phyloP scores from a whole-genome alignment of 2,797 vertebrate species.

The Pseudochirops corinnae region DNA sequence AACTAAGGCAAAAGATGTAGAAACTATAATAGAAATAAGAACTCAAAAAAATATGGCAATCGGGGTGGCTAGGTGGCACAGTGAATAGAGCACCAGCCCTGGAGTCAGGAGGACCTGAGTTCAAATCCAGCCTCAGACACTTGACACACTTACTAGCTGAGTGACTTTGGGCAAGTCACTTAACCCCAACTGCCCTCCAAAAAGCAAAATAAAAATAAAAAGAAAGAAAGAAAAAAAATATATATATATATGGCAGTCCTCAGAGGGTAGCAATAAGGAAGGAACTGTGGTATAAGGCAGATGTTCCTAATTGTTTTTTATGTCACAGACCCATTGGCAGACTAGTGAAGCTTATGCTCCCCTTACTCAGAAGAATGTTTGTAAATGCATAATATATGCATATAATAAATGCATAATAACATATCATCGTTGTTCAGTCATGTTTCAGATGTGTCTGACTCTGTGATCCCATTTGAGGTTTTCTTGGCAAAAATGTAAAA shows the following conservation, averaged over 20 bases:
- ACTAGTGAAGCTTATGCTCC: neutral
- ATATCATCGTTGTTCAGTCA: too few species aligned
- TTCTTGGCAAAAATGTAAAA: neutral
- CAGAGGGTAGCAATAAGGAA: neutral
- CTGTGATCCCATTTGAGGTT: neutral
- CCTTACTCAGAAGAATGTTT: neutral
- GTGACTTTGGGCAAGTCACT: too few species aligned
- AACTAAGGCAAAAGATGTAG: conserved; percentile 17
- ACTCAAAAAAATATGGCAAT: neutral
- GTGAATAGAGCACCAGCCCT: too few species aligned
- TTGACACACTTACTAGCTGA: too few species aligned
- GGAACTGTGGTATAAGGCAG: neutral
- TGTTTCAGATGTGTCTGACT: too few species aligned
- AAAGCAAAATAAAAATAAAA: too few species aligned
- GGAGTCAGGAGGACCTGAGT: too few species aligned
- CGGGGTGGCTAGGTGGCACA: too few species aligned
- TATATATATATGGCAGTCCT: neutral
- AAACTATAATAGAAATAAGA: conserved; percentile 31
- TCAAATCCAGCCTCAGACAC: too few species aligned
- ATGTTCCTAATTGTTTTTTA: neutral
- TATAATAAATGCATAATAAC: too few species aligned
- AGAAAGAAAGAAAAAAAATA: too few species aligned
- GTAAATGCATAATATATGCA: neutral
- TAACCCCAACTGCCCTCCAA: too few species aligned
- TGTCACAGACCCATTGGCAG: neutral